Conservation (phyloP, 2,113 vertebrate genomes). For the Rhineura floridana region DNA sequence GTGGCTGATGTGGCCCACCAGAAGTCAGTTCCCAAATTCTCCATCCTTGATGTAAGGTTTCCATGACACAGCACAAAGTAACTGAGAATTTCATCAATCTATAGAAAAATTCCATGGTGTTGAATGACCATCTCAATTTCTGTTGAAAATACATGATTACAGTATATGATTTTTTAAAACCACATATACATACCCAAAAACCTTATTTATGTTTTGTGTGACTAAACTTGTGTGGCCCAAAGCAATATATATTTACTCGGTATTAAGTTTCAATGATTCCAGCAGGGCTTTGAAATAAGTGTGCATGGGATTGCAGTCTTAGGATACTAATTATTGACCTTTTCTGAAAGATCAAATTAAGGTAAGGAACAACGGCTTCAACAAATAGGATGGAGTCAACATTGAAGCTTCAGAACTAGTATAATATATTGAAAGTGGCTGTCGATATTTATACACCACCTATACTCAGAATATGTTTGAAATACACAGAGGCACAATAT, state of each 20-base stretch:
- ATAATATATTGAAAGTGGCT: constrained; percentile 26
- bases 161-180: background rate
- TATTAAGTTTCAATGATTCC: background rate
- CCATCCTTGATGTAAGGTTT: background rate
- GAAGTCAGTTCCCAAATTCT: too few species aligned
- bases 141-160: background rate
- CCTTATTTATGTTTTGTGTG: background rate
- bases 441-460: background rate
- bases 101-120: background rate
- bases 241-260: background rate
- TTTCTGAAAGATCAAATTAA: background rate
- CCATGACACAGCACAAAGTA: background rate
- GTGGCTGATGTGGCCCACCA: too few species aligned
- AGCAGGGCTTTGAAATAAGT: background rate
- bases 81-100: background rate
- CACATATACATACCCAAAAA: too few species aligned
- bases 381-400: background rate
- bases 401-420: constrained; percentile 11
- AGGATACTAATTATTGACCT: background rate
- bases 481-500: constrained; percentile 1
- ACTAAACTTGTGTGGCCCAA: background rate
- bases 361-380: background rate
- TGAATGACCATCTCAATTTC: background rate
- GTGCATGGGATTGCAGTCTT: background rate
- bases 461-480: constrained; percentile 5